Percentiles rank a stretch among this genome's conserved stretches.
Evolutionary conservation across 1,140 invertebrate species (phyloP).

Genomic region (Drosophila grimshawi): DNA sequence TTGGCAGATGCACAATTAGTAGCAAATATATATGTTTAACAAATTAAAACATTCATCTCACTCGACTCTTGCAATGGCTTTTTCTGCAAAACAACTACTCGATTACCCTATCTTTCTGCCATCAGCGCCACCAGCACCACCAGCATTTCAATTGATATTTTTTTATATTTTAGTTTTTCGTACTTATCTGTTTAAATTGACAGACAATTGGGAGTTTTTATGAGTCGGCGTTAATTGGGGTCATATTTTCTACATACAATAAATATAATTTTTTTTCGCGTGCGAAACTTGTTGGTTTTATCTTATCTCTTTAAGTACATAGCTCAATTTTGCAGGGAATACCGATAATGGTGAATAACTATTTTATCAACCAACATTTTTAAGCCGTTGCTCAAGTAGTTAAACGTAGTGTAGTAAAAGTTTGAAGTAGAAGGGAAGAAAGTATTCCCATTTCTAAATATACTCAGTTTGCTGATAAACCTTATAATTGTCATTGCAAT

Average conservation of each 20-base stretch:
- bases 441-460: no score
- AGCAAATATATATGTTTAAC: no score
- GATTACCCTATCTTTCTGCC: not conserved
- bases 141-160: conserved; percentile 9
- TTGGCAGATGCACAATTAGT: no score
- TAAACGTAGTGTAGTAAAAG: no score
- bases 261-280: conserved; percentile 10
- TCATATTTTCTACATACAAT: not conserved
- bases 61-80: not conserved
- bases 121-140: conserved; percentile 25
- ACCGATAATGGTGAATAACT: no score
- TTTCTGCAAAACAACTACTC: not conserved
- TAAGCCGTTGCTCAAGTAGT: no score
- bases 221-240: not conserved
- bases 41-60: not conserved
- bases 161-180: conserved; percentile 23
- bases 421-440: no score
- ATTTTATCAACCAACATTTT: no score
- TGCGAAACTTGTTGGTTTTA: conserved; percentile 6
- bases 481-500: no score
- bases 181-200: conserved; percentile 18
- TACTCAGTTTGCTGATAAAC: no score
- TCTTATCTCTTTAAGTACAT: conserved; percentile 27
- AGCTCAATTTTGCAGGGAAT: no score
- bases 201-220: conserved; percentile 20